Evolutionary conservation across 2,113 vertebrate species (phyloP).

Genomic region (Ophthalmolycus amberensis): DNA sequence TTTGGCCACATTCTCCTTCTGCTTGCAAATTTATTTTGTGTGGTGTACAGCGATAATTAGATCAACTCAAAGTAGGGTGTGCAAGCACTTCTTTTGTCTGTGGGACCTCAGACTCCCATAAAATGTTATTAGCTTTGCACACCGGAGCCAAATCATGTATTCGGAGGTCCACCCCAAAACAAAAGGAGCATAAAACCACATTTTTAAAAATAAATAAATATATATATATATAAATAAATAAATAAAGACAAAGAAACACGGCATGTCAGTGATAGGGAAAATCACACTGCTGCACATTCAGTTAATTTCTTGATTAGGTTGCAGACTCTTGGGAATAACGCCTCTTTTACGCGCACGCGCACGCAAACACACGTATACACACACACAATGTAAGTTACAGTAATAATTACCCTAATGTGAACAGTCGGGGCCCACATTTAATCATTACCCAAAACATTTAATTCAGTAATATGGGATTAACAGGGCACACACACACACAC

Average conservation of each 20-base stretch:
- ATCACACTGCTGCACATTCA: slow-evolving; percentile 35
- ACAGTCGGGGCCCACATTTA: slow-evolving; percentile 55
- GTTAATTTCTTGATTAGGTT: slow-evolving; percentile 69
- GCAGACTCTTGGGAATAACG: slow-evolving; percentile 43
- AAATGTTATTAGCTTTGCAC: slow-evolving; percentile 66
- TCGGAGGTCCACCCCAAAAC: slow-evolving; percentile 49
- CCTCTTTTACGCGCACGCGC: background rate
- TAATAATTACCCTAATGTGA: slow-evolving; percentile 72
- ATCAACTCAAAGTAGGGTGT: slow-evolving; percentile 61
- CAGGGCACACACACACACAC: background rate
- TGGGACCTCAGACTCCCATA: slow-evolving; percentile 73
- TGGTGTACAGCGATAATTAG: slow-evolving; percentile 65
- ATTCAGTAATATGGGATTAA: slow-evolving; percentile 59
- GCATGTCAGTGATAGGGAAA: background rate
- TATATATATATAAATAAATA: background rate
- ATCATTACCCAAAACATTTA: slow-evolving; percentile 72
- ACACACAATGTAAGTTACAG: slow-evolving; percentile 34
- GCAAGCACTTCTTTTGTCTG: slow-evolving; percentile 65
- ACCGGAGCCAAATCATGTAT: slow-evolving; percentile 44
- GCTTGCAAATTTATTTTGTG: slow-evolving; percentile 51
- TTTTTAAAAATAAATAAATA: background rate
- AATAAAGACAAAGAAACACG: slow-evolving; percentile 18
- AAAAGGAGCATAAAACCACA: slow-evolving; percentile 8
- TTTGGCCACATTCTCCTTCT: slow-evolving; percentile 35
- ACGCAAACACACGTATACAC: slow-evolving; percentile 7